Conservation (phyloP, 2,888 invertebrate genomes). For the Agonopterix arenella region DNA sequence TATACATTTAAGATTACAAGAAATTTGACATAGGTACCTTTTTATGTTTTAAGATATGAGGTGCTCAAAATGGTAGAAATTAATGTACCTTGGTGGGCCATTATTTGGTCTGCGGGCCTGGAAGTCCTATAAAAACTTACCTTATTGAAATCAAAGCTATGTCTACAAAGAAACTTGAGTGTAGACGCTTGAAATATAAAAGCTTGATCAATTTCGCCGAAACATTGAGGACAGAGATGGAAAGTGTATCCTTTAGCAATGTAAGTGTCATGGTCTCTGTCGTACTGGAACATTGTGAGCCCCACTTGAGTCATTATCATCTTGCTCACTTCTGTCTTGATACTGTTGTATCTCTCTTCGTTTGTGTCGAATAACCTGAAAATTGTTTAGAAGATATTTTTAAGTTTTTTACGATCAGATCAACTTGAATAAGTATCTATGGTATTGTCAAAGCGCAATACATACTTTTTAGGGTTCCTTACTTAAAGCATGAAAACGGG, state of each 20-base stretch:
- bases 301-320: slow-evolving; percentile 83
- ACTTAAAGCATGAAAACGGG: no score
- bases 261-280: slow-evolving; percentile 76
- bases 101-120: no score
- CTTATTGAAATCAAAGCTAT: slow-evolving; percentile 87
- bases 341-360: slow-evolving; percentile 51
- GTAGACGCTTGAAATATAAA: slow-evolving; percentile 80
- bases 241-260: slow-evolving; percentile 80
- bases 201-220: slow-evolving; percentile 77
- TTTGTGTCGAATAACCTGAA: slow-evolving; percentile 61
- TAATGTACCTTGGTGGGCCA: no score
- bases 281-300: slow-evolving; percentile 79
- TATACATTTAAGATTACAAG: no score
- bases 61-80: no score
- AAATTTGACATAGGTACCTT: no score
- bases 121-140: slow-evolving; percentile 43
- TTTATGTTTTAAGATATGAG: no score
- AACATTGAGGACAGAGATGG: slow-evolving; percentile 80
- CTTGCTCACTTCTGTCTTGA: slow-evolving; percentile 51
- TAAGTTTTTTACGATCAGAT: no score
- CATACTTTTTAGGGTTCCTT: no score
- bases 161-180: slow-evolving; percentile 78
- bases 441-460: no score
- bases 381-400: slow-evolving; percentile 4
- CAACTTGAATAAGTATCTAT: no score